Conservation (phyloP, 1,140 invertebrate genomes). For the Uloborus diversus region DNA sequence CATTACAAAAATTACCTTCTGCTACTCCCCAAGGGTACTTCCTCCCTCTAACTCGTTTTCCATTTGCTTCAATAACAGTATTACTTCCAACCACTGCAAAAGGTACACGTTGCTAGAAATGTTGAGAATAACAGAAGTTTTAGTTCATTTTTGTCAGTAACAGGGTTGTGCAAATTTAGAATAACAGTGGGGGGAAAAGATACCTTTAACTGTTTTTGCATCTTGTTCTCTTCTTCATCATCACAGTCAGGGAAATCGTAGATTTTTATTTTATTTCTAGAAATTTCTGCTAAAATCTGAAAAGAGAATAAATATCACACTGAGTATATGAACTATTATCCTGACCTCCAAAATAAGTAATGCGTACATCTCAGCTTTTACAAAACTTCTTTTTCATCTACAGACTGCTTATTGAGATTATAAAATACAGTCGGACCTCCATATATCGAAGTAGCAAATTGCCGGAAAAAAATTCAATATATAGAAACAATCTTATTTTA, state of each 20-base stretch:
- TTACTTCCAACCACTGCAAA: slow-evolving; percentile 99
- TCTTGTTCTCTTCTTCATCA: slow-evolving; percentile 74
- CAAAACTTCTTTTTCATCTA: too few species aligned
- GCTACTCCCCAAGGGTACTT: slow-evolving; percentile 99
- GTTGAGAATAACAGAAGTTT: background rate
- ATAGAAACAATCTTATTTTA: too few species aligned
- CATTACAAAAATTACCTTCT: slow-evolving; percentile 73
- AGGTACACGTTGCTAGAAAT: slow-evolving; percentile 75
- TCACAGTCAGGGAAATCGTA: slow-evolving; percentile 94
- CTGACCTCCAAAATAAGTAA: background rate
- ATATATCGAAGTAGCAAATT: too few species aligned
- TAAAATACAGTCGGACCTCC: too few species aligned
- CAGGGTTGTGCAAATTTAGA: too few species aligned
- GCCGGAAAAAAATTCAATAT: too few species aligned
- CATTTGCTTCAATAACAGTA: slow-evolving; percentile 79
- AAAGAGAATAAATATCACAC: slow-evolving; percentile 15
- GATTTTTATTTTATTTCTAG: slow-evolving; percentile 97
- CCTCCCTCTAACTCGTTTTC: slow-evolving; percentile 76
- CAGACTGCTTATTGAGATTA: too few species aligned
- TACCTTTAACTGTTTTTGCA: slow-evolving; percentile 76
- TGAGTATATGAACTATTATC: background rate
- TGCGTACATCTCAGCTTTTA: background rate
- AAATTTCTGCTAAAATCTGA: slow-evolving; percentile 95
- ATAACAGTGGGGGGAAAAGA: background rate
- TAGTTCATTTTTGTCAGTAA: background rate